Evolutionary conservation across 2,888 invertebrate species (phyloP), one percentile per base, ranked within the genome.

Genomic region (Stegophylla sp.): DNA sequence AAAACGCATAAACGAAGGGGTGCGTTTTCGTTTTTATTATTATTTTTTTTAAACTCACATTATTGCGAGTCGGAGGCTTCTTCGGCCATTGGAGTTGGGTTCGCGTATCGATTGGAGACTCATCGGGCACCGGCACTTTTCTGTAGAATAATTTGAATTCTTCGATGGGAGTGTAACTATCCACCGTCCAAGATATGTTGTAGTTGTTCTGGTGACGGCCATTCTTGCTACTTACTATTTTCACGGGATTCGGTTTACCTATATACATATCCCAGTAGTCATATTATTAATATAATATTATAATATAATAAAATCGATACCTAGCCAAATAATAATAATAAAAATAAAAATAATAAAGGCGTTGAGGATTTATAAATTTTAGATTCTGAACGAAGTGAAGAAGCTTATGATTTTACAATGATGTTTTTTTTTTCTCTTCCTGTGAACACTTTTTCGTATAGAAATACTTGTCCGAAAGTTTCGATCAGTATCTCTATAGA

Each of bases 141-240:
- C 91, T 87, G 87, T 90, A 91, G 84, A 89, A 89, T 84, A 92
- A 86, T 86, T 91, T 90, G 86, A 91, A 91, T 86, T 91, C 91
- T 85, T 91, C 90, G 82, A 92, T 90, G 76, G 91, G 90, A 84
- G 90, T 89, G 85, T 90, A 89, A 77, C 91, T 91, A 85, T 91
- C 90, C 45, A 91, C 91, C 64, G 89, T 88, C 91, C 91, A 92
- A 71, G 90, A 90, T 84, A 91, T 90, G 86, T 91, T 91, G 86
- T 91, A 91, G 85, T 90, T 90, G 84, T 88, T 89, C 82, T 87
- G 86, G 86, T 87, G 90, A 84, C 89, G 88, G 83, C 91, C 90
- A 84, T 89, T 88, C 82, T 90, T 89, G 83, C 90, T 89, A 84
- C 91, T 91, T 85, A 88, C 89, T 86, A 91, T 91, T 84, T 89